Conservation (phyloP, 2,113 vertebrate species). For the Mesembrinibis cayennensis region DNA sequence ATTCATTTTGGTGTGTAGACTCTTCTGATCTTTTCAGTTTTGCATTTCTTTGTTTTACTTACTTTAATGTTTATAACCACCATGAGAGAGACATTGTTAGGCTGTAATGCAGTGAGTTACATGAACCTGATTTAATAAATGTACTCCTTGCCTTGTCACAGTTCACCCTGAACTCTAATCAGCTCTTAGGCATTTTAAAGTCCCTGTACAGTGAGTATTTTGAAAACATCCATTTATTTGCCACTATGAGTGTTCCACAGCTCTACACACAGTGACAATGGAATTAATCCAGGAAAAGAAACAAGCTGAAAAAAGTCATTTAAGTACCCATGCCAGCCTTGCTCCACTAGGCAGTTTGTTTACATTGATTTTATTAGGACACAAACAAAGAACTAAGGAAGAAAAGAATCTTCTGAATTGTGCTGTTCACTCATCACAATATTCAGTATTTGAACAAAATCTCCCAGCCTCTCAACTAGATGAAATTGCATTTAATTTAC, state of each 20-base stretch:
- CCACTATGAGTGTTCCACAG: slow-evolving; percentile 7
- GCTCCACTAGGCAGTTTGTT: slow-evolving; percentile 33
- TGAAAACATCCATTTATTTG: slow-evolving; percentile 57
- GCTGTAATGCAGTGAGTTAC: background rate
- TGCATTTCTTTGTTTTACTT: background rate
- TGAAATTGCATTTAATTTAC: slow-evolving; percentile 45
- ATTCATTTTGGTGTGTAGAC: background rate
- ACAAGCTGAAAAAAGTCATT: background rate
- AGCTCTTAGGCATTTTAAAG: slow-evolving; percentile 6
- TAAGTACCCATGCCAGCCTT: slow-evolving; percentile 6
- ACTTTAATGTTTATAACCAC: background rate
- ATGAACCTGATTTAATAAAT: background rate
- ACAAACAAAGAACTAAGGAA: slow-evolving; percentile 22
- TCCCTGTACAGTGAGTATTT: background rate
- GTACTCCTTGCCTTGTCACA: background rate
- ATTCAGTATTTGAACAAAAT: slow-evolving; percentile 11
- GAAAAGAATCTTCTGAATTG: slow-evolving; percentile 19
- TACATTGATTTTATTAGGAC: slow-evolving; percentile 46
- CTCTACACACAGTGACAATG: background rate
- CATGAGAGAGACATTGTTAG: background rate
- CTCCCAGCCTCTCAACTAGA: background rate
- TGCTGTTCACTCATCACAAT: slow-evolving; percentile 1
- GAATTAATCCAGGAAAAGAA: slow-evolving; percentile 39
- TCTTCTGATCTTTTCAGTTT: background rate
- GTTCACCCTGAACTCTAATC: background rate